Percentiles rank a stretch among this genome's conserved stretches.
phyloP scores from a whole-genome alignment of 2,797 vertebrate species.

The Chelidonichthys spinosus region DNA sequence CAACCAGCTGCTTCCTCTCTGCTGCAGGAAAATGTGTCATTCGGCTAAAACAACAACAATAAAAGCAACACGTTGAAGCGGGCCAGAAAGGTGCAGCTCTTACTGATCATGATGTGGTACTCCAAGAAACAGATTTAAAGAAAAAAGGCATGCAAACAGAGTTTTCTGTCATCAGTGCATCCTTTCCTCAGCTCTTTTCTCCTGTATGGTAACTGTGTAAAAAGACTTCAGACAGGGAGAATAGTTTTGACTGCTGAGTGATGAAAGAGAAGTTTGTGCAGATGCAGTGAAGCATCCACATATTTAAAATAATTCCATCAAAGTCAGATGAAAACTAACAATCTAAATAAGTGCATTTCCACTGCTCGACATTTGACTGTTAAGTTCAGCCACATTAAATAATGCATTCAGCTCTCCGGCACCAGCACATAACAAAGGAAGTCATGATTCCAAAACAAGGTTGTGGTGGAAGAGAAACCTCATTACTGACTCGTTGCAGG shows the following conservation, averaged over 20 bases:
- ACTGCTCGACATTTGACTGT: conserved; percentile 1
- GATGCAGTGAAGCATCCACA: not conserved
- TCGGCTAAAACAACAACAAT: not conserved
- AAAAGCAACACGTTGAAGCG: conserved; percentile 10
- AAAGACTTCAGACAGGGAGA: not conserved
- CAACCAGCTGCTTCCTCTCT: conserved; percentile 50
- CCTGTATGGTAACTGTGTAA: not conserved
- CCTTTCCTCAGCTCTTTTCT: not conserved
- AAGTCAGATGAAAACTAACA: not conserved
- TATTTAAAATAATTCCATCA: not conserved
- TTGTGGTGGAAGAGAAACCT: not conserved
- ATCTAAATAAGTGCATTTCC: not conserved
- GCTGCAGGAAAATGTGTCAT: conserved; percentile 10
- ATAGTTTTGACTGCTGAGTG: not conserved
- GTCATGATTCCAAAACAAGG: not conserved
- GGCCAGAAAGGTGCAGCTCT: conserved; percentile 1
- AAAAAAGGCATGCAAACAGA: no score
- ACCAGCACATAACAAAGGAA: not conserved
- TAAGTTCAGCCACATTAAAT: not conserved
- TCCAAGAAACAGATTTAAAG: no score
- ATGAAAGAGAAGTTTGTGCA: not conserved
- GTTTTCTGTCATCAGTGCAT: no score
- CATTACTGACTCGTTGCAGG: conserved; percentile 2
- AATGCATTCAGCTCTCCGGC: not conserved
- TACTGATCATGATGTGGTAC: no score